Percentiles rank a stretch among this genome's conserved stretches.
Conservation (phyloP, 2,113 vertebrate species). For the Hippocampus mohnikei region DNA sequence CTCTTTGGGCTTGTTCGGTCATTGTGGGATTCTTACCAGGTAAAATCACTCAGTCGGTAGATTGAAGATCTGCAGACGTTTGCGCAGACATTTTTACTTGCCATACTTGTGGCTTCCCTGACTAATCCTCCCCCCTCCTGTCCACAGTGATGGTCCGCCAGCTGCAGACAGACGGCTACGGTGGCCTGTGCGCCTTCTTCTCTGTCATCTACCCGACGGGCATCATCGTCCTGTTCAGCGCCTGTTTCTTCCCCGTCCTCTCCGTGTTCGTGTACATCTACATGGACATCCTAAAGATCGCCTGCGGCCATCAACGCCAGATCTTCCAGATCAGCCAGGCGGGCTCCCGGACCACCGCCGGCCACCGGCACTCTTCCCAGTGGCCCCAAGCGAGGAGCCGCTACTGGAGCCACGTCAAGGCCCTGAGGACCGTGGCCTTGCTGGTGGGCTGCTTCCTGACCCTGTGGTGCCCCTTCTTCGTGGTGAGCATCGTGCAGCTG, state of each 20-base stretch:
- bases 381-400: conserved; percentile 31
- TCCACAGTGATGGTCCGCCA: conserved; percentile 53
- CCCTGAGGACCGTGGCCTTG: conserved; percentile 78
- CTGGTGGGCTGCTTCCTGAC: conserved; percentile 83
- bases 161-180: conserved; percentile 67
- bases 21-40: conserved; percentile 79
- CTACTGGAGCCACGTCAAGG: conserved; percentile 76
- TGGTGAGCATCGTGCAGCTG: conserved; percentile 75
- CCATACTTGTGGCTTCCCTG: too few species aligned
- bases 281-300: conserved; percentile 87
- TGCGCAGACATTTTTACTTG: too few species aligned
- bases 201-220: conserved; percentile 72
- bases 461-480: conserved; percentile 86
- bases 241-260: conserved; percentile 80
- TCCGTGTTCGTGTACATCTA: conserved; percentile 84
- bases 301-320: conserved; percentile 78
- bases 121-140: not conserved
- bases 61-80: not conserved
- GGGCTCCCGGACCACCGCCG: conserved; percentile 28
- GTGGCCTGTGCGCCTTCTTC: conserved; percentile 80
- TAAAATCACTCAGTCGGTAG: conserved; percentile 13
- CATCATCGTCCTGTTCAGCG: conserved; percentile 75
- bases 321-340: conserved; percentile 73
- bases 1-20: conserved; percentile 77
- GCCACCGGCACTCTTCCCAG: not conserved